Percentiles rank a stretch among this genome's conserved stretches.
Conservation (phyloP, 2,113 vertebrate species). For the Solenodon paradoxus region DNA sequence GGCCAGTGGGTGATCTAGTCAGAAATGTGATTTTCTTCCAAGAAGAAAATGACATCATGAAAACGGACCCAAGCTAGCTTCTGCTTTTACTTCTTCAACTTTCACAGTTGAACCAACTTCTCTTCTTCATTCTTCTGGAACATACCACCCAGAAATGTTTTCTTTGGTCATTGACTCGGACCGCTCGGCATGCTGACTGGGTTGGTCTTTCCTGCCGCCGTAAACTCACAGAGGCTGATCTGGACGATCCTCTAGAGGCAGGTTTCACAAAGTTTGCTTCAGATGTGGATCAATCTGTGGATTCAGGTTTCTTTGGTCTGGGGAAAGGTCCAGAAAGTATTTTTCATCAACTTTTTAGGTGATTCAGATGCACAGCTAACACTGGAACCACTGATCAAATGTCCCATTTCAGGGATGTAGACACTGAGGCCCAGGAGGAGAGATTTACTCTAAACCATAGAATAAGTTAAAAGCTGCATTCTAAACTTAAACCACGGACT, state of each 20-base stretch:
- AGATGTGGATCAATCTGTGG: not conserved
- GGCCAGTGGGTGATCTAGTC: not conserved
- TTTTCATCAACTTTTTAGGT: not conserved
- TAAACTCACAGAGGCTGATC: not conserved
- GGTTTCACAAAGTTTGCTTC: not conserved
- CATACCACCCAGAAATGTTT: not conserved
- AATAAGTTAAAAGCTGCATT: not conserved
- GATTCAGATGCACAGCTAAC: not conserved
- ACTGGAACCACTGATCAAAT: not conserved
- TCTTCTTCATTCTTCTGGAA: constrained; percentile 5
- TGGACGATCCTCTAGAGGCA: not conserved
- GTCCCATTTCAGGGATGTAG: not conserved
- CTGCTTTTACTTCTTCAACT: not conserved
- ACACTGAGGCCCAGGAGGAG: not conserved
- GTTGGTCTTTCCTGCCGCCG: not conserved
- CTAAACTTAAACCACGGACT: not conserved
- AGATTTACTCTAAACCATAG: not conserved
- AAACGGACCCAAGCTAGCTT: not conserved
- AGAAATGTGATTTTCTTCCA: not conserved
- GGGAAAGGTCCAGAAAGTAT: not conserved
- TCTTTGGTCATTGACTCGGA: not conserved
- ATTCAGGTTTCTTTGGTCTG: not conserved
- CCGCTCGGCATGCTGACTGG: not conserved
- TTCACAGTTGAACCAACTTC: not conserved
- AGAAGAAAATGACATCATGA: not conserved